phyloP scores from a whole-genome alignment of 2,797 vertebrate species.

The Graptemys geographica region DNA sequence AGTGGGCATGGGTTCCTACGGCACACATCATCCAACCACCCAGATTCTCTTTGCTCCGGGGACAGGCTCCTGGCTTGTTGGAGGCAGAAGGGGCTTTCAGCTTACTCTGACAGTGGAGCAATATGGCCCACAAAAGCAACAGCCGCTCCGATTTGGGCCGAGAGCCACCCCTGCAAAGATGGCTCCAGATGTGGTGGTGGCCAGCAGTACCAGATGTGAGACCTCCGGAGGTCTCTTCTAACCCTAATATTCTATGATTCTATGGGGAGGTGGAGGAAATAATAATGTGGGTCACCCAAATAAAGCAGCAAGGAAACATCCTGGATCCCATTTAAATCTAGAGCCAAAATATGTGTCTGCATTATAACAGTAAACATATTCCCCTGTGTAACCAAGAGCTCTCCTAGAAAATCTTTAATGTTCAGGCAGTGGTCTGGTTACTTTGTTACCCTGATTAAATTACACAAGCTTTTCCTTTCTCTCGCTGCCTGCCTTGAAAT shows the following conservation, averaged over 20 bases:
- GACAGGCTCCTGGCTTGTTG: background rate
- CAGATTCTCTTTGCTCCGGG: background rate
- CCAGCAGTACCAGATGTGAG: background rate
- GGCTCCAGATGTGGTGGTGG: background rate
- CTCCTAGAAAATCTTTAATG: background rate
- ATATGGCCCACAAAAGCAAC: background rate
- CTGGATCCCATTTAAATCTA: background rate
- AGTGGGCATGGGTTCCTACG: background rate
- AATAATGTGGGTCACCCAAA: background rate
- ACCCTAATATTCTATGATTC: too few relatives aligned
- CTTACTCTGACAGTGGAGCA: background rate
- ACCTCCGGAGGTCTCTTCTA: too few relatives aligned
- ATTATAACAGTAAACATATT: background rate
- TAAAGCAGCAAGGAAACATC: background rate
- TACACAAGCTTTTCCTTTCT: constrained; percentile 12
- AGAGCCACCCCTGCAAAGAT: background rate
- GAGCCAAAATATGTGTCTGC: background rate
- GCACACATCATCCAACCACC: background rate
- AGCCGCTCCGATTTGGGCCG: background rate
- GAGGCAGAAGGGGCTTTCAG: constrained; percentile 1
- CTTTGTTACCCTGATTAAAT: constrained; percentile 46
- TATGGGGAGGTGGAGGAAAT: background rate
- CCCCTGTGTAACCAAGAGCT: background rate
- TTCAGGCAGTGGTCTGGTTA: constrained; percentile 14
- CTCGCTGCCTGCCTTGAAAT: constrained; percentile 31